These are phyloP conservation scores for Pampusana beccarii DNA, from an alignment of 2,113 vertebrate genomes.

Conservation along the genomic window DNA sequence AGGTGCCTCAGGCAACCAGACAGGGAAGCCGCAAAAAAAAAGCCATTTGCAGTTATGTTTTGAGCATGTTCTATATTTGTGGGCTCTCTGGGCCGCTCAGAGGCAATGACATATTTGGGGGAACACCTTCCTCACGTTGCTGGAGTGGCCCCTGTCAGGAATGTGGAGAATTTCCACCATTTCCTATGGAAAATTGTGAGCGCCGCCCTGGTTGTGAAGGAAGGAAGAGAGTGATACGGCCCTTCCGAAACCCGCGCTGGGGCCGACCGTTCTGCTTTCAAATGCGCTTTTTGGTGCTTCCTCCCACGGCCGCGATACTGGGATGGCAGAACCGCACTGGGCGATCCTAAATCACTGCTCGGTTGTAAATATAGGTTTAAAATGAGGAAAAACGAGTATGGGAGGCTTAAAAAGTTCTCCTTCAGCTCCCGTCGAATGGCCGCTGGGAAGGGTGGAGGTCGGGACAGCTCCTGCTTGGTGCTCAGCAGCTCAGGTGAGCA, in stretches of 20 bases:
- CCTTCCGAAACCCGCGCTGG: slow-evolving; percentile 12
- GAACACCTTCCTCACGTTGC: neutral
- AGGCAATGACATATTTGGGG: neutral
- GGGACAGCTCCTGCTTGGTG: neutral
- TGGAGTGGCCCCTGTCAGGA: neutral
- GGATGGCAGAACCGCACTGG: fast-evolving
- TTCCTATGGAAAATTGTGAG: slow-evolving; percentile 54
- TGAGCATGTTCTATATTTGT: neutral
- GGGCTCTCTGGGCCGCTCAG: neutral
- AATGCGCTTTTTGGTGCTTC: neutral
- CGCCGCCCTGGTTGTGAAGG: neutral
- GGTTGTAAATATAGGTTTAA: neutral
- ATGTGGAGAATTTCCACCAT: slow-evolving; percentile 64
- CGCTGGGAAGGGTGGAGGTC: neutral
- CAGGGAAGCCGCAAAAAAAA: neutral
- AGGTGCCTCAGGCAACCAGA: neutral
- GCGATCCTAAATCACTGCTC: fast-evolving
- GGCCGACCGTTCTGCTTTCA: slow-evolving; percentile 10
- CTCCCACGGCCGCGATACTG: neutral
- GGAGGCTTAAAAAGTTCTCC: neutral
- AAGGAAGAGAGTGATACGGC: slow-evolving; percentile 67
- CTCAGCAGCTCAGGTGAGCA: neutral
- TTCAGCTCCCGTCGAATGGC: neutral
- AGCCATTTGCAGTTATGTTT: neutral
- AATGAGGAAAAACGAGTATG: neutral